A percentile compares a stretch with the other conserved stretches of the same genome.
phyloP scores from a whole-genome alignment of 2,888 invertebrate genomes.

The Lasioglossum oenotherae region DNA sequence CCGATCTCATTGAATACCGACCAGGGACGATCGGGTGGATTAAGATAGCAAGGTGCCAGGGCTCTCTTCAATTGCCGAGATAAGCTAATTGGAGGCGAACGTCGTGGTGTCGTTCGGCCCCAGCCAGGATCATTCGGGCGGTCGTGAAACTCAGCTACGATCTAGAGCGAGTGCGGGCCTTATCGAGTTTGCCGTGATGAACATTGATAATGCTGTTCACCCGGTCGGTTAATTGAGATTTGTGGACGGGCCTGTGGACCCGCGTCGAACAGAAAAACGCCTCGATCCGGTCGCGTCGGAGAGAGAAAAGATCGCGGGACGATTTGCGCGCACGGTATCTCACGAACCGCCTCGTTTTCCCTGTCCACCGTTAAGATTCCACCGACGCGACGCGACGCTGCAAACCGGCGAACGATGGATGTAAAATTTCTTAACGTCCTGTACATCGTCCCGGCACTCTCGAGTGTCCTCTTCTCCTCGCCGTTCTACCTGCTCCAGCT shows the following conservation, averaged over 20 bases:
- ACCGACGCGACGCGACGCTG: not conserved
- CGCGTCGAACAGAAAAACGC: conserved; percentile 14
- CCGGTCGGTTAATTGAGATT: conserved; percentile 51
- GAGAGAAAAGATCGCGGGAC: not conserved
- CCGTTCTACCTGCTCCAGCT: not conserved
- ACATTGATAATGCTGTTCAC: conserved; percentile 36
- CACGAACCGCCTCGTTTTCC: conserved; percentile 28
- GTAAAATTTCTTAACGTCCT: conserved; percentile 7
- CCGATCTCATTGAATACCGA: conserved; percentile 35
- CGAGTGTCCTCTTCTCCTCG: not conserved
- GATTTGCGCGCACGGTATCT: conserved; percentile 15
- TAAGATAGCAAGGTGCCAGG: conserved; percentile 53
- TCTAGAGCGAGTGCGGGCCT: conserved; percentile 25
- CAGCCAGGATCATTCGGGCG: conserved; percentile 27
- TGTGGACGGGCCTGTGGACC: conserved; percentile 24
- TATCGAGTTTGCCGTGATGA: conserved; percentile 44
- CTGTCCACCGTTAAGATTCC: conserved; percentile 11
- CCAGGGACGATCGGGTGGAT: conserved; percentile 51
- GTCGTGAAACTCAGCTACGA: conserved; percentile 19
- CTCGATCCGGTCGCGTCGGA: not conserved
- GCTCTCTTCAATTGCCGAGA: conserved; percentile 37
- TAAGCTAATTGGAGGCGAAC: conserved; percentile 57
- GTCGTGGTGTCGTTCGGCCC: conserved; percentile 4
- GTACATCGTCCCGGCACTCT: not conserved
- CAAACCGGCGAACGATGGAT: not conserved